A percentile compares a stretch with the other conserved stretches of the same genome.
Evolutionary conservation across 2,113 vertebrate genomes (phyloP).

Genomic region (Desmodus rotundus): DNA sequence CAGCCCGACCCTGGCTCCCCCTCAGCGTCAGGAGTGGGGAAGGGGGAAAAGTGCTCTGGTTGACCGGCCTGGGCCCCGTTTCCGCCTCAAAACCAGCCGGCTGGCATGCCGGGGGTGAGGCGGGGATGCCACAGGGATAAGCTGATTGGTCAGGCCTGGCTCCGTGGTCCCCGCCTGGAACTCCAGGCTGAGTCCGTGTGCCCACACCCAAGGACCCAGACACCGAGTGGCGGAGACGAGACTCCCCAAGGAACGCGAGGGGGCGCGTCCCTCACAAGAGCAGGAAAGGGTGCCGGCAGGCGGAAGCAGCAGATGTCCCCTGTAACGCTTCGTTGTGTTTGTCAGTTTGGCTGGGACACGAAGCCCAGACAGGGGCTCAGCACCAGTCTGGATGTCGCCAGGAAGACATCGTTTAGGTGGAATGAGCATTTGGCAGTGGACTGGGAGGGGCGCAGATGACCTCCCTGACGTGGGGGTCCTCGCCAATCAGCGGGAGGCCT

Average conservation of each 20-base stretch:
- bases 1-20: fast-evolving
- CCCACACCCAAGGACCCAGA: neutral
- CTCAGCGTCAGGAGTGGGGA: fast-evolving
- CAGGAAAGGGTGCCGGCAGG: neutral
- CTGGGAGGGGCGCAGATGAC: neutral
- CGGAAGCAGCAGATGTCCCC: neutral
- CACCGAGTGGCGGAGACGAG: neutral
- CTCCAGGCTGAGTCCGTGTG: too few relatives aligned
- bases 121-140: neutral
- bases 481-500: neutral
- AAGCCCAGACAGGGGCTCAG: neutral
- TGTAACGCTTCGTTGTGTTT: neutral
- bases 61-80: too few relatives aligned
- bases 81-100: neutral
- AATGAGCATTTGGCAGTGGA: neutral
- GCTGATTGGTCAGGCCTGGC: neutral
- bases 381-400: too few relatives aligned
- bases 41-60: neutral
- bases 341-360: too few relatives aligned
- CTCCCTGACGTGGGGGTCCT: neutral
- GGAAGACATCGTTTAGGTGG: neutral
- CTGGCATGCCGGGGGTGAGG: neutral
- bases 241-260: fast-evolving
- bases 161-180: neutral
- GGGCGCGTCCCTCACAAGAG: neutral